Percentiles rank a stretch among this genome's conserved stretches.
phyloP scores from a whole-genome alignment of 2,113 vertebrate species.

The Bathybates hornii region DNA sequence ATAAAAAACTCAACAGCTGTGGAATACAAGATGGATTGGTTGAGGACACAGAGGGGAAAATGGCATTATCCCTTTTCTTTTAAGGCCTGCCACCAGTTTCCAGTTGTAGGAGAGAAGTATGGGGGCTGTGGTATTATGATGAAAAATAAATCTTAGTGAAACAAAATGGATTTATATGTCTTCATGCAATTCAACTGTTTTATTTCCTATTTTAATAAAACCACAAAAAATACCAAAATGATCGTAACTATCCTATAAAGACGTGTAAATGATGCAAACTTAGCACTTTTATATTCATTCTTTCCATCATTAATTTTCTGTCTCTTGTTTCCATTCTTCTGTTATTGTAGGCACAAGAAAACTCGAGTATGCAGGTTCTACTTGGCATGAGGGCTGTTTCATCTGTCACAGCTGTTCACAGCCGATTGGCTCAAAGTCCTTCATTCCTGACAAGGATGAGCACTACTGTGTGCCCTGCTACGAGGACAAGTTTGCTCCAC shows the following conservation, averaged over 20 bases:
- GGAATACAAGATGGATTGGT: conserved; percentile 7
- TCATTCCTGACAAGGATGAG: conserved; percentile 94
- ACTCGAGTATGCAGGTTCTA: conserved; percentile 91
- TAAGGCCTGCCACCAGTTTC: conserved; percentile 13
- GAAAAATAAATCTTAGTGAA: conserved; percentile 19
- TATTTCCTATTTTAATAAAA: conserved; percentile 28
- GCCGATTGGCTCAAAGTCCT: conserved; percentile 95
- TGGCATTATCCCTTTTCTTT: not conserved
- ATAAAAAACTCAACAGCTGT: conserved; percentile 28
- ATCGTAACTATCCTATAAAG: not conserved
- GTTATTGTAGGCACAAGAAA: conserved; percentile 84
- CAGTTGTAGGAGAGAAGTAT: conserved; percentile 16
- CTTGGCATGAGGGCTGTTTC: conserved; percentile 96
- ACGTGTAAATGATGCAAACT: not conserved
- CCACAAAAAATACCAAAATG: not conserved
- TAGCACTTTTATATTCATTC: not conserved
- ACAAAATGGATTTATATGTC: conserved; percentile 13
- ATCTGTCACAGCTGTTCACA: conserved; percentile 94
- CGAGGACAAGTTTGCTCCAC: conserved; percentile 95
- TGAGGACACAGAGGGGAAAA: conserved; percentile 8
- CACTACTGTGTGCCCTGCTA: conserved; percentile 98
- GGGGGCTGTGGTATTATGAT: conserved; percentile 19
- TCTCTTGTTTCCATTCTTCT: not conserved
- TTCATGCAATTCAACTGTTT: not conserved
- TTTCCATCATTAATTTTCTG: not conserved